These are phyloP conservation scores for Drosophila micromelanica DNA, from an alignment of 1,140 invertebrate species.

Conservation along the genomic window DNA sequence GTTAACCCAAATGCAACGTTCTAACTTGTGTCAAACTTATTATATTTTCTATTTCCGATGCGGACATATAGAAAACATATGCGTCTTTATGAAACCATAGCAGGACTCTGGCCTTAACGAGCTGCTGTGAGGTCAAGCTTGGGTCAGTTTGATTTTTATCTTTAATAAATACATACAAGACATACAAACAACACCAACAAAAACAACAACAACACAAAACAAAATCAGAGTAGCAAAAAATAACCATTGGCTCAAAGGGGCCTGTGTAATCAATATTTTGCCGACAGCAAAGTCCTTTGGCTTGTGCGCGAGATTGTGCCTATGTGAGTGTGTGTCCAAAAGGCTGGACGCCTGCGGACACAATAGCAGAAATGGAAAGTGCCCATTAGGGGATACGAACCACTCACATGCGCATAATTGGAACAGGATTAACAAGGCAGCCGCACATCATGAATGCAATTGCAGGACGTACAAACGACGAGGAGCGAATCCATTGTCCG, in stretches of 20 bases:
- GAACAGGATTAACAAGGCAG: constrained; percentile 78
- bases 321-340: constrained; percentile 14
- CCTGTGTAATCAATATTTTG: constrained; percentile 79
- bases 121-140: constrained; percentile 47
- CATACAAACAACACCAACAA: constrained; percentile 39
- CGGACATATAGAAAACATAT: not conserved
- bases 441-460: constrained; percentile 60
- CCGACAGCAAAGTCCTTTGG: constrained; percentile 50
- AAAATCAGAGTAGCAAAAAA: constrained; percentile 29
- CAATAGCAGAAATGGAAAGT: constrained; percentile 73
- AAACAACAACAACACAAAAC: constrained; percentile 29
- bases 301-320: constrained; percentile 4
- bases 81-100: constrained; percentile 17
- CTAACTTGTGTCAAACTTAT: too few species aligned
- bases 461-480: constrained; percentile 7
- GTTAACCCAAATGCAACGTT: too few species aligned
- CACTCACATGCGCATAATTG: constrained; percentile 79
- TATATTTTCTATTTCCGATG: too few species aligned
- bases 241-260: constrained; percentile 27
- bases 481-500: constrained; percentile 56
- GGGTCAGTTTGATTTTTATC: constrained; percentile 73
- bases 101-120: constrained; percentile 10
- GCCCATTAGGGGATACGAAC: constrained; percentile 73
- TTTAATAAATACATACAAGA: constrained; percentile 49
- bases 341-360: constrained; percentile 43